phyloP scores from a whole-genome alignment of 2,113 vertebrate genomes.

The Antidorcas marsupialis region DNA sequence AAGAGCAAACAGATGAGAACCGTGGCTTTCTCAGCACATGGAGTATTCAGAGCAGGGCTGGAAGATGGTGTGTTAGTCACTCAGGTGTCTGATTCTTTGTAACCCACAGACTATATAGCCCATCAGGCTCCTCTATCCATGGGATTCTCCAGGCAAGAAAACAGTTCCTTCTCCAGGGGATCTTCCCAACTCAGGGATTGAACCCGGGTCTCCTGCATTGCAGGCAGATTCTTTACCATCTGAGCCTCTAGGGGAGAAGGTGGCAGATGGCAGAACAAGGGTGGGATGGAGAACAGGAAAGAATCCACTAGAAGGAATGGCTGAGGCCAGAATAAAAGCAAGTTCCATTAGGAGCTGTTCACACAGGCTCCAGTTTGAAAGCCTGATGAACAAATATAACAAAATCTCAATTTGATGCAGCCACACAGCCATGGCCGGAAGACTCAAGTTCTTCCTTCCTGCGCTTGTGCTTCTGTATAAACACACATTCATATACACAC shows the following conservation, averaged over 20 bases:
- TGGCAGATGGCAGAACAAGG: neutral
- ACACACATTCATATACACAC: too few relatives aligned
- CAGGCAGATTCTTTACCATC: neutral
- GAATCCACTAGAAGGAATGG: neutral
- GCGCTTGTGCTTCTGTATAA: neutral
- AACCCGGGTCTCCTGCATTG: neutral
- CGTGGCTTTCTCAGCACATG: neutral
- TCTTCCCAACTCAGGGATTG: neutral
- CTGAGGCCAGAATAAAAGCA: neutral
- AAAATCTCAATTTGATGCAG: neutral
- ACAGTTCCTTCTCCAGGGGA: neutral
- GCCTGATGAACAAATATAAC: neutral
- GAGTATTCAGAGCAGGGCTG: neutral
- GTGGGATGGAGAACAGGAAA: accelerated
- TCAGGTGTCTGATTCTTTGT: neutral
- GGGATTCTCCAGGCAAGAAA: neutral
- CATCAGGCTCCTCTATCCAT: neutral
- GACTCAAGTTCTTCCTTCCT: neutral
- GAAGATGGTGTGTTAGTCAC: neutral
- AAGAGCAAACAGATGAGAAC: neutral
- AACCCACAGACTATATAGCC: neutral
- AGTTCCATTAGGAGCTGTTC: neutral
- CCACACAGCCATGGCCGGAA: neutral
- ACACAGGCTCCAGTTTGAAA: neutral
- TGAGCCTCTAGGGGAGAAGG: neutral